Conservation (phyloP, 2,113 vertebrate genomes). For the Tautogolabrus adspersus region DNA sequence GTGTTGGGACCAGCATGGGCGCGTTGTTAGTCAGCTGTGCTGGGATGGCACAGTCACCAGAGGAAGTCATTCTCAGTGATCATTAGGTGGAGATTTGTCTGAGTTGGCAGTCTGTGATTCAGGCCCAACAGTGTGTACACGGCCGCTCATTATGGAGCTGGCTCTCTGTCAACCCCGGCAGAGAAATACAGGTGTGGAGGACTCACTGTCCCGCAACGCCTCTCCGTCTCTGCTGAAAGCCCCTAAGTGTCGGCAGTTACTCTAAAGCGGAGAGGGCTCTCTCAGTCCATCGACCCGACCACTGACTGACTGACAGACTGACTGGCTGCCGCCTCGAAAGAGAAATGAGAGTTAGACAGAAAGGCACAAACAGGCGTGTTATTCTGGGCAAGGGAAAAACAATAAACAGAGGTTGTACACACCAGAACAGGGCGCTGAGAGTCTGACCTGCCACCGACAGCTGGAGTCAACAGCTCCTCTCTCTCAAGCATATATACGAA, state of each 20-base stretch:
- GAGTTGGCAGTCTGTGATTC: conserved; percentile 52
- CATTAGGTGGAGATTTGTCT: conserved; percentile 43
- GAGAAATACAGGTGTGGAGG: conserved; percentile 53
- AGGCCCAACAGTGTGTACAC: conserved; percentile 20
- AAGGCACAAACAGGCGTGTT: neutral
- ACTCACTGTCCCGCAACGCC: conserved; percentile 41
- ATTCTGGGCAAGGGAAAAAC: neutral
- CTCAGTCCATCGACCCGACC: conserved; percentile 31
- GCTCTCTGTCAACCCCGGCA: conserved; percentile 42
- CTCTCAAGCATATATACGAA: neutral
- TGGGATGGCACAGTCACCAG: conserved; percentile 41
- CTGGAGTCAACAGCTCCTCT: neutral
- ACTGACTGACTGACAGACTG: neutral
- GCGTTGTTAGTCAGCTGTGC: conserved; percentile 41
- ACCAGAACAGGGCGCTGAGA: neutral
- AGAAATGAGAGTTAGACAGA: neutral
- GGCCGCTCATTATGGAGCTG: conserved; percentile 49
- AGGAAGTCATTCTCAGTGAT: conserved; percentile 37
- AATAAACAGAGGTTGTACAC: neutral
- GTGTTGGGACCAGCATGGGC: neutral
- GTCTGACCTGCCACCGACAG: neutral
- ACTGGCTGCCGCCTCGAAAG: conserved; percentile 8
- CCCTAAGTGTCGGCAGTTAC: conserved; percentile 69
- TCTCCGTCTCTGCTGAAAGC: conserved; percentile 65
- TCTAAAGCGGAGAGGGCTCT: conserved; percentile 35